Base-by-base conservation (phyloP, 2,888 invertebrate genomes). In the Cabera pusaria region DNA sequence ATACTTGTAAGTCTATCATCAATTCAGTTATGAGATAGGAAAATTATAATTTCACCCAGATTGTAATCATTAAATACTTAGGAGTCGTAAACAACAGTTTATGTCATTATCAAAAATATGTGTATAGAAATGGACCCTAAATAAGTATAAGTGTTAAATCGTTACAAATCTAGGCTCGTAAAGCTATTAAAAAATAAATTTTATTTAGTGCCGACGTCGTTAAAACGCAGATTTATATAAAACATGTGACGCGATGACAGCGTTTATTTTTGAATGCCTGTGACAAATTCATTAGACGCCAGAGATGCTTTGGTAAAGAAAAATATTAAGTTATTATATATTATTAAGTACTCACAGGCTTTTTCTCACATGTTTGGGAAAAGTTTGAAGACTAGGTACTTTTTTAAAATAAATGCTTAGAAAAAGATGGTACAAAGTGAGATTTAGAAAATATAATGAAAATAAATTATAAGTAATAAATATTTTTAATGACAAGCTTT, bases 201-300 rank as follows among this genome's bases (percentile, higher is more conserved):
- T 81, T 81, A 82, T 81, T 64, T 68, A 63, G 67, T 70, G 73
- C 53, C 57, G 71, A 73, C 69, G 65, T 72, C 79, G 77, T 83
- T 82, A 83, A 75, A 61, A 63, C 44, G 45, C 59, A 66, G 65
- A 82, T 83, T 83, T 84, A 82, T 81, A 69, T 56, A 61, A 66
- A 79, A 69, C 79, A 75, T 69, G 60, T 75, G 80, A 73, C 49
- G 52, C 52, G 76, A 59, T 69, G 85, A 83, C 81, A 74, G 69
- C 29, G 52, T 59, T 75, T 77, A 79, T 78, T 78, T 72, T 56
- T 64, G 64, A 67, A 57, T 56, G 59, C 61, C 60, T 51, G 45
- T 52, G 59, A 76, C 70, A 75, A 69, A 80, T 72, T 75, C 70
- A 72, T 75, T 76, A 69, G 56, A 48, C 49, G 44, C 33, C 41